Conservation (phyloP, 2,113 vertebrate genomes). For the Clarias gariepinus region DNA sequence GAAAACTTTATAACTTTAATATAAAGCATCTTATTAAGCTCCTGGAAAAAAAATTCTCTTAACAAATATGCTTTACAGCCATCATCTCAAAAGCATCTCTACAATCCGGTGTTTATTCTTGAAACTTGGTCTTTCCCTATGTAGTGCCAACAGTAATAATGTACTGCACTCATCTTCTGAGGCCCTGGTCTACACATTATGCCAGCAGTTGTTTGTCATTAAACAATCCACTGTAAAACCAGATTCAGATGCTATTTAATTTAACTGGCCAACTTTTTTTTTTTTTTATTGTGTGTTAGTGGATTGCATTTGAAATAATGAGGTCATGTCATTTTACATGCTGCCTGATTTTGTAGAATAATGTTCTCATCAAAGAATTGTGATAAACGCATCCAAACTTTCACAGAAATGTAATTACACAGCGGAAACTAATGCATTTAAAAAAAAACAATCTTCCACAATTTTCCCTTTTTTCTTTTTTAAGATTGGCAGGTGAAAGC, state of each 20-base stretch:
- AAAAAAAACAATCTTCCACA: too few relatives aligned
- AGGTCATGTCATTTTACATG: not conserved
- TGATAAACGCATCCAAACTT: too few relatives aligned
- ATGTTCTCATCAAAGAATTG: not conserved
- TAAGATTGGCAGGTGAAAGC: too few relatives aligned
- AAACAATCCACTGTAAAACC: slow-evolving; percentile 40
- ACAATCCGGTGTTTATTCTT: slow-evolving; percentile 20
- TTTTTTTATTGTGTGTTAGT: not conserved
- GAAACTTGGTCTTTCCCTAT: not conserved
- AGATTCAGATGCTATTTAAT: slow-evolving; percentile 5
- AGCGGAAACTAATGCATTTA: too few relatives aligned
- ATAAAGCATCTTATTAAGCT: slow-evolving; percentile 7
- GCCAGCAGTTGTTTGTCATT: slow-evolving; percentile 58
- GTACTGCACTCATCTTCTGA: slow-evolving; percentile 55
- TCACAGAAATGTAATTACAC: too few relatives aligned
- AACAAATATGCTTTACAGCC: not conserved
- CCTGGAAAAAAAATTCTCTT: slow-evolving; percentile 31
- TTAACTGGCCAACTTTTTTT: not conserved
- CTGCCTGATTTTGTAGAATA: not conserved
- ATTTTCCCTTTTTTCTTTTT: too few relatives aligned
- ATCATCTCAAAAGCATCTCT: slow-evolving; percentile 3
- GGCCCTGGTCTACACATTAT: slow-evolving; percentile 58
- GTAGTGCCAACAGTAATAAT: slow-evolving; percentile 32
- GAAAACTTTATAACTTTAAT: not conserved
- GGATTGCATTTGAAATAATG: not conserved